Evolutionary conservation across 1,140 invertebrate species (phyloP), one percentile per base, ranked within the genome.

Genomic region (Littorina saxatilis): DNA sequence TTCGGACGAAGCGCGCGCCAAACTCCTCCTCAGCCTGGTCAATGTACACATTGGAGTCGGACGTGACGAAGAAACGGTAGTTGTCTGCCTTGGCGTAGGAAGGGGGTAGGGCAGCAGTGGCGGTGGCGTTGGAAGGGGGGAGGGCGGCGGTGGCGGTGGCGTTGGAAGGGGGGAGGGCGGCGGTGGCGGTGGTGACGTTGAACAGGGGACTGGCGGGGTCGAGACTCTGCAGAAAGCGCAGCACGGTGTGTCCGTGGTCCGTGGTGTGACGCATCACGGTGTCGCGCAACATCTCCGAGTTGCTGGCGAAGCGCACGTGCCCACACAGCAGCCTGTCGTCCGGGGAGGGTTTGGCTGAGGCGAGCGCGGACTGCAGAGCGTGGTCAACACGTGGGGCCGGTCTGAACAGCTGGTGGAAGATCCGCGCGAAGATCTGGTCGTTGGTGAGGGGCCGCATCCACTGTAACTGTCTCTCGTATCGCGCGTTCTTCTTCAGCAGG

Each of bases 51-150:
- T 79, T 50, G 2, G 83, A 84, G 39, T 86, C 85, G 0, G 85
- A 76, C 4, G 79, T 72, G 4, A 86, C 63, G 72, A 84, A 86
- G 2, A 86, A 74, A 52, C 63, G 80, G 50, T 79, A 68, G 9
- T 50, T 77, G 27, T 40, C n/a, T 9, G 58, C 66, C 35, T 73
- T 39, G 4, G 47, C 23, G 11, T 52, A 23, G 23, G 11, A 23
- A n/a, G n/a, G n/a, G n/a, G n/a, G n/a, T n/a, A n/a, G n/a, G n/a
- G n/a, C n/a, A n/a, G n/a, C n/a, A n/a, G n/a, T n/a, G n/a, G n/a
- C n/a, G n/a, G n/a, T n/a, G n/a, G n/a, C n/a, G n/a, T n/a, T n/a
- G n/a, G n/a, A n/a, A 52, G 11, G 11, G 23, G 50, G 11, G 11
- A 11, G 11, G 23, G 11, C 23, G 11, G 11, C 50, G 11, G 11